Conservation (phyloP, 2,888 invertebrate genomes). For the Ochropleura plecta region DNA sequence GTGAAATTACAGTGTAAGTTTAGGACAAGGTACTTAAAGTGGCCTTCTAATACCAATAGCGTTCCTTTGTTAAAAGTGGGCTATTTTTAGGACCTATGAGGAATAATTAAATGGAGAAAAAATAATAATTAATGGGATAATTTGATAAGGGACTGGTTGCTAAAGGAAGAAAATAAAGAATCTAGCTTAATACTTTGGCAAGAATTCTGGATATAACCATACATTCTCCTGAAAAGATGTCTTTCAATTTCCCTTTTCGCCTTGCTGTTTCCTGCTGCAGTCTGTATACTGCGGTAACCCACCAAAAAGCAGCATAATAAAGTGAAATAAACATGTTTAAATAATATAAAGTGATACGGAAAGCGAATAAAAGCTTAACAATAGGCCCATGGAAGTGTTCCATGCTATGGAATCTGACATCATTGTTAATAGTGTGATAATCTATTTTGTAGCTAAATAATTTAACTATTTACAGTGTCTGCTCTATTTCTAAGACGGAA, state of each 20-base stretch:
- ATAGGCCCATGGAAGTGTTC: constrained; percentile 84
- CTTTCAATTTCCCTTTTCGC: constrained; percentile 96
- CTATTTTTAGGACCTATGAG: constrained; percentile 71
- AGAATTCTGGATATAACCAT: constrained; percentile 91
- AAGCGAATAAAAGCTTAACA: constrained; percentile 87
- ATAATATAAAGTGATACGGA: constrained; percentile 87
- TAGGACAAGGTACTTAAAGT: constrained; percentile 35
- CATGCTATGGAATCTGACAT: constrained; percentile 83
- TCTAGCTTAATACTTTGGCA: constrained; percentile 88
- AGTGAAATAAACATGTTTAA: constrained; percentile 89
- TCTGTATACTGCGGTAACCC: constrained; percentile 93
- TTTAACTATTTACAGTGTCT: constrained; percentile 68
- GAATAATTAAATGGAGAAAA: constrained; percentile 60
- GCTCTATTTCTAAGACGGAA: constrained; percentile 75
- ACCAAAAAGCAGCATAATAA: constrained; percentile 92
- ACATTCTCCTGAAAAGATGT: constrained; percentile 96
- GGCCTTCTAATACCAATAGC: constrained; percentile 60
- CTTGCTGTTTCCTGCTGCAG: constrained; percentile 94
- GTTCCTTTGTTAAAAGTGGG: constrained; percentile 59
- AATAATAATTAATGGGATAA: constrained; percentile 55
- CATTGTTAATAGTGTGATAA: constrained; percentile 77
- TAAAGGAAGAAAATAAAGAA: constrained; percentile 78
- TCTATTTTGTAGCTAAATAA: constrained; percentile 65
- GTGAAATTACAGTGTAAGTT: constrained; percentile 39
- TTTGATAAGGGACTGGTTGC: constrained; percentile 72